These are phyloP conservation scores for Fulica atra DNA, from an alignment of 2,113 vertebrate species.

Conservation along the genomic window DNA sequence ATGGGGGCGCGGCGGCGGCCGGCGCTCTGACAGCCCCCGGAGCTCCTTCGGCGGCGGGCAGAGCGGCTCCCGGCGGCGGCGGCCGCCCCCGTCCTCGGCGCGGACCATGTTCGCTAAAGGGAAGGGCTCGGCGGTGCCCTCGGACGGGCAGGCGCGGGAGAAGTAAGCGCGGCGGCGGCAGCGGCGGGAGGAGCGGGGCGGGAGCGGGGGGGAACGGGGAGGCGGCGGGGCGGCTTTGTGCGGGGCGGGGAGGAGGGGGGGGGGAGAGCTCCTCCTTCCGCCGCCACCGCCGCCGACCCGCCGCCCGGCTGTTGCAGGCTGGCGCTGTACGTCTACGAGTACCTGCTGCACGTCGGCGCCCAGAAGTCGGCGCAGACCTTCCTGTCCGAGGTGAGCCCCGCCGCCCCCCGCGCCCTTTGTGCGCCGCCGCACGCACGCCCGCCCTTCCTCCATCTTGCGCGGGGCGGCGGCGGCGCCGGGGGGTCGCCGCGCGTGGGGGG, in stretches of 20 bases:
- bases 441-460: constrained; percentile 79
- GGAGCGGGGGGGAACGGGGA: background rate
- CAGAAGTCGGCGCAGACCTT: constrained; percentile 99
- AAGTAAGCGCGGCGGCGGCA: constrained; percentile 83
- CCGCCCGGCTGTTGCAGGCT: constrained; percentile 77
- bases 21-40: constrained; percentile 88
- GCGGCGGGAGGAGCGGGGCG: background rate
- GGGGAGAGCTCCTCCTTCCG: too few species aligned
- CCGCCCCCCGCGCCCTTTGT: constrained; percentile 52
- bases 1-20: constrained; percentile 87
- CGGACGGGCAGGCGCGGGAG: constrained; percentile 93
- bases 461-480: constrained; percentile 60
- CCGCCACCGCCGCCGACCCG: background rate
- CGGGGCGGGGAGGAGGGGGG: background rate
- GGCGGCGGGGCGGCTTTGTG: background rate
- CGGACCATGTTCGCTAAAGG: constrained; percentile 94
- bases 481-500: background rate
- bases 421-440: constrained; percentile 70
- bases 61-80: constrained; percentile 45
- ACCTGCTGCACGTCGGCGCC: constrained; percentile 95
- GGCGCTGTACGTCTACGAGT: constrained; percentile 96
- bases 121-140: constrained; percentile 94
- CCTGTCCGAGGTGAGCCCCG: constrained; percentile 89
- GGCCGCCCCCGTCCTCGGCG: constrained; percentile 51
- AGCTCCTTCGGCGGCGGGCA: background rate